Base-by-base conservation (phyloP, 2,888 invertebrate species). In the Tiliacea citrago region DNA sequence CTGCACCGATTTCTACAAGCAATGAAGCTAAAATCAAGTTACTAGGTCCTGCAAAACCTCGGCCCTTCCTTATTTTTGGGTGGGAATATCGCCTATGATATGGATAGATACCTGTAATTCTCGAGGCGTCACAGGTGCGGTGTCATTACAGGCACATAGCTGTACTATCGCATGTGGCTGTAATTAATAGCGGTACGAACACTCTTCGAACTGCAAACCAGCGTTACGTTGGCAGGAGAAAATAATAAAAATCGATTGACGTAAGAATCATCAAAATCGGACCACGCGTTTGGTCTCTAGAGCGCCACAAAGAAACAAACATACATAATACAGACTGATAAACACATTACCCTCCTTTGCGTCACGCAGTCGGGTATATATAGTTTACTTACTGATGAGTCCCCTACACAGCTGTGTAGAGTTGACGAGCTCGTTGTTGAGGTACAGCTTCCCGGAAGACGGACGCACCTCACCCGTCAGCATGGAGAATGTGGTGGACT, bases 401-500 rank as follows among this genome's bases (percentile, higher is more conserved):
- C 96, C 96, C 0, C 85, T 86, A 68, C 94, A 93, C 2, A 94
- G 91, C 2, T 91, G 88, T 2, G 90, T 75, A 0, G 91, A 78
- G 60, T 77, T 79, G 24, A 90, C 92, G 3, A 75, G 84, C 29
- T 85, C 83, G 18, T 93, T 95, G 79, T 92, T 91, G 61, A 97
- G 91, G 82, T 95, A 94, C 24, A 97, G 92, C 29, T 88, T 87
- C 0, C 98, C 98, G 2, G 95, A 88, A 53, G 96, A 95, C n/a
- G 97, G 97, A 53, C 95, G 92, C 79, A 97, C 85, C 88, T 97
- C 97, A 0, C 97, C 97, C 0, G 97, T 97, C 70, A 98, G 91
- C 96, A 98, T 97, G 74, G 97, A 97, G 93, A 99, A 99, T 29
- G 98, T 98, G 0, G 98, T 98, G 5, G 99, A 99, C 92, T 99